These are phyloP conservation scores for Rhizoglyphus robini DNA, from an alignment of 1,140 invertebrate species.

Conservation along the genomic window DNA sequence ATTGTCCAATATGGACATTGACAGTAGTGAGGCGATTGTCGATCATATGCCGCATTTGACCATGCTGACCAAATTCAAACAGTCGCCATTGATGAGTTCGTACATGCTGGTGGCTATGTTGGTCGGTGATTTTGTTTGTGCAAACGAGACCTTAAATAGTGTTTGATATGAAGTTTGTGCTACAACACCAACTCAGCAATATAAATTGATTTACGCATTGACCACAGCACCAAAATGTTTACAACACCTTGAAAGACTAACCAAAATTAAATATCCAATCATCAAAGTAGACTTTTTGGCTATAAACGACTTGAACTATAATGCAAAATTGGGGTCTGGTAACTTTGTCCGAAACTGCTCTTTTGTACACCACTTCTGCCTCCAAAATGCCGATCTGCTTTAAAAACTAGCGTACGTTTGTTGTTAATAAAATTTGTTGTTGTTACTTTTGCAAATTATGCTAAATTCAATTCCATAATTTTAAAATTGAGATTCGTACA, in stretches of 20 bases:
- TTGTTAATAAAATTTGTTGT: too few species aligned
- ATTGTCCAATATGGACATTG: slow-evolving; percentile 17
- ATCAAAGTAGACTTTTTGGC: slow-evolving; percentile 74
- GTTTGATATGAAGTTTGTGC: slow-evolving; percentile 11
- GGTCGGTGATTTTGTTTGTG: slow-evolving; percentile 37
- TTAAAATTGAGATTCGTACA: too few species aligned
- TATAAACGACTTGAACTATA: slow-evolving; percentile 71
- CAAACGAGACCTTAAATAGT: slow-evolving; percentile 25
- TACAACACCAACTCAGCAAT: background rate
- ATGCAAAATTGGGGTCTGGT: slow-evolving; percentile 85
- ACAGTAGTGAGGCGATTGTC: background rate
- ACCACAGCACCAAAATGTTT: slow-evolving; percentile 56
- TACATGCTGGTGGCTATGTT: slow-evolving; percentile 37
- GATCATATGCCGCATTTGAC: background rate
- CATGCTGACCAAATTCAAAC: slow-evolving; percentile 30
- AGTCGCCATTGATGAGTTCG: slow-evolving; percentile 37
- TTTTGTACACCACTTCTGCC: slow-evolving; percentile 17
- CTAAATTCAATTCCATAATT: too few species aligned
- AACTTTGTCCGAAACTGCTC: slow-evolving; percentile 43
- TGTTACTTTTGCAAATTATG: too few species aligned
- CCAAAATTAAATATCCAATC: slow-evolving; percentile 62
- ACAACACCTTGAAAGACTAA: slow-evolving; percentile 69
- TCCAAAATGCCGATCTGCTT: too few species aligned
- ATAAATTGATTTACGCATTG: slow-evolving; percentile 47
- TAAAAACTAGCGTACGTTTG: too few species aligned